Evolutionary conservation across 2,888 invertebrate genomes (phyloP), one percentile per base, ranked within the genome.

Genomic region (Drosophila testacea): DNA sequence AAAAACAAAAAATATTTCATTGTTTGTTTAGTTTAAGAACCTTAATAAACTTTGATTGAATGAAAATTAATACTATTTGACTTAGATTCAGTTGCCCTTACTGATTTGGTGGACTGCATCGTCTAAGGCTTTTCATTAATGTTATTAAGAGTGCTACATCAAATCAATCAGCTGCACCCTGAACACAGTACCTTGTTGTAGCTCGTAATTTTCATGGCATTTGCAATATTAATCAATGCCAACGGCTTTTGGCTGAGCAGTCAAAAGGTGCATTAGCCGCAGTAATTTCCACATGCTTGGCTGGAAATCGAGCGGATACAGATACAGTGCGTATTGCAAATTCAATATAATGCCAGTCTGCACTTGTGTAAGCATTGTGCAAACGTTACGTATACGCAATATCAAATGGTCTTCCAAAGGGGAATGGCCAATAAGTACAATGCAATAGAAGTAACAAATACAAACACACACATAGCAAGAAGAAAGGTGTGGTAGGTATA

Each of bases 201-300:
- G 42, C 30, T 28, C 38, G 22, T 11, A 47, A 54, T 55, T 60
- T 61, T 62, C 56, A 61, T 36, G 50, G 52, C 68, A 57, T 42
- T 47, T 81, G 74, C 52, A 73, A 74, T 68, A 88, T 85, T 85
- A 79, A 88, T 83, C 83, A 83, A 69, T 76, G 59, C 34, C 38
- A 22, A 22, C 1, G 52, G 52, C 61, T 60, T 46, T 11, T 11
- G 42, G 27, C 27, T 56, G 52, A 10, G 27, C 32, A n/a, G 61
- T 69, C 87, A 71, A 83, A 79, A 62, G 76, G 66, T 71, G 79
- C 69, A 71, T 60, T 73, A 42, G 51, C 48, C 39, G n/a, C 44
- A 46, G 13, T 10, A 42, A 41, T 41, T 69, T 75, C 76, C 68
- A 69, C 59, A 28, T 48, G 38, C 64, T 62, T 64, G 56, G 28